Evolutionary conservation across 2,888 invertebrate species (phyloP), one percentile per base, ranked within the genome.

Genomic region (Glomeris marginata): DNA sequence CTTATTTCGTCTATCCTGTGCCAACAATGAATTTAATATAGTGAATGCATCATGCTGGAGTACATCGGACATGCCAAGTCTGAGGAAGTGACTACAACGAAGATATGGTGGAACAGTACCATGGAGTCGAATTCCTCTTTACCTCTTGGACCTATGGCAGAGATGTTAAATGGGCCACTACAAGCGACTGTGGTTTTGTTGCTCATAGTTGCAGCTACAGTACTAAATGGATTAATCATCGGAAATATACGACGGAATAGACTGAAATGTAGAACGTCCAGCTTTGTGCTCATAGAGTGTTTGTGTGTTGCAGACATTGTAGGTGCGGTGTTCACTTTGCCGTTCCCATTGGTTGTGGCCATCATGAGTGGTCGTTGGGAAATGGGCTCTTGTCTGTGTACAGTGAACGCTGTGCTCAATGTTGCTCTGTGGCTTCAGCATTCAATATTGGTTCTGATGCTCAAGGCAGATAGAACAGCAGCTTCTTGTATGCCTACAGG

Each of bases 391-490:
- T 48, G 47, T 13, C 53, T 59, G 15, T 61, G 61, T 51, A 52
- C 55, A 8, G 49, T 57, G 22, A 58, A 60, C 41, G 55, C 55
- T 43, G 58, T 58, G 41, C 57, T 60, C 33, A 62, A 61, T 42
- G 59, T 60, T 5, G 53, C 58, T 5, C 54, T 58, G 20, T 62
- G 62, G 61, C 57, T 61, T 35, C 61, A 62, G 58, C 62, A 62
- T 51, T 49, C 58, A 18, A 33, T 56, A 36, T 51, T 62, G 36
- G 54, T 62, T 34, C 56, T 54, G 45, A 55, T 58, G 51, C 54
- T 58, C 47, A 58, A 58, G 45, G 55, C 58, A 16, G 60, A 60
- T 50, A 46, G 60, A 2, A 56, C 58, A 16, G 47, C 59, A 8
- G 60, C 60, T 4, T 56, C 60, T 16, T 60, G 60, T 55, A 52